These are phyloP conservation scores for Autographa gamma DNA, from an alignment of 2,888 invertebrate genomes.

Conservation along the genomic window DNA sequence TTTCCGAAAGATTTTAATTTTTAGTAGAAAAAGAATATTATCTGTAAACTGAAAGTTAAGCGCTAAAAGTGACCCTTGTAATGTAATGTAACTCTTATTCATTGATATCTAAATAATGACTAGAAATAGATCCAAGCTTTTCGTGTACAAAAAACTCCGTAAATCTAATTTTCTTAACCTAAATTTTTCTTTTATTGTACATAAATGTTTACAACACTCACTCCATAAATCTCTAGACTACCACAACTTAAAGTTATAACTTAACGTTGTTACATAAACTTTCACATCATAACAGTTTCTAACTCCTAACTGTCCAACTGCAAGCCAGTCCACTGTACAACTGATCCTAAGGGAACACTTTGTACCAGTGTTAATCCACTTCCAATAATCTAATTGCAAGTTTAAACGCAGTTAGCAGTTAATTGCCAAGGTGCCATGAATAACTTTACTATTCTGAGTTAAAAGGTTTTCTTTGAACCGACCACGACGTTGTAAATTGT, in stretches of 20 bases:
- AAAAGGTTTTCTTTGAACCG: background rate
- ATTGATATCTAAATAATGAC: too few relatives aligned
- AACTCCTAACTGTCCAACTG: slow-evolving; percentile 28
- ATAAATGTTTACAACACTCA: too few relatives aligned
- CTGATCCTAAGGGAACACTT: slow-evolving; percentile 32
- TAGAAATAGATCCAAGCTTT: too few relatives aligned
- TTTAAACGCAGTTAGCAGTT: slow-evolving; percentile 26
- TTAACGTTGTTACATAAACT: slow-evolving; percentile 19
- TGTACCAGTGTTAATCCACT: slow-evolving; percentile 30
- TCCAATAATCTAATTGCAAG: slow-evolving; percentile 37
- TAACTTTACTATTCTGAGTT: slow-evolving; percentile 9
- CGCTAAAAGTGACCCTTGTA: too few relatives aligned
- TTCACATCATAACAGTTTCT: slow-evolving; percentile 16
- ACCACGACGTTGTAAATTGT: too few relatives aligned
- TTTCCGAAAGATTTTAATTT: too few relatives aligned
- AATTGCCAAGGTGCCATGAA: slow-evolving; percentile 17
- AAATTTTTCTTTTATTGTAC: too few relatives aligned
- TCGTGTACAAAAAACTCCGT: too few relatives aligned
- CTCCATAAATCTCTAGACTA: background rate
- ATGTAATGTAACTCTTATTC: too few relatives aligned
- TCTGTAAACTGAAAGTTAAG: too few relatives aligned
- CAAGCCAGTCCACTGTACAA: slow-evolving; percentile 19
- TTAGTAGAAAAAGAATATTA: too few relatives aligned
- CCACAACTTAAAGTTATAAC: background rate
- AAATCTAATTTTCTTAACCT: too few relatives aligned